Conservation (phyloP, 1,140 invertebrate species). For the Melanaphis sacchari region DNA sequence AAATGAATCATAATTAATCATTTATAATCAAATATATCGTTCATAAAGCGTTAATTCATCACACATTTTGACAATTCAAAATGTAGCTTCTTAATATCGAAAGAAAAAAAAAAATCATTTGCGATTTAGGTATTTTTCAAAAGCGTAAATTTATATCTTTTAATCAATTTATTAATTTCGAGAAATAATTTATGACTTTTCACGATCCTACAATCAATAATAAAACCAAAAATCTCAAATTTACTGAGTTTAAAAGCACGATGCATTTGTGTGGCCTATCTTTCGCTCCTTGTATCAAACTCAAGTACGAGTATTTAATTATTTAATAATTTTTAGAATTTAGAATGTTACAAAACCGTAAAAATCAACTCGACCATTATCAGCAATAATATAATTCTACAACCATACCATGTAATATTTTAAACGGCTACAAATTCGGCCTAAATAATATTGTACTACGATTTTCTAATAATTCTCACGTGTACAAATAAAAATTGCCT, state of each 20-base stretch:
- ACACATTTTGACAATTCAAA: not conserved
- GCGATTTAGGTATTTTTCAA: not conserved
- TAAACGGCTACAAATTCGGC: not conserved
- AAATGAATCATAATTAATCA: no score
- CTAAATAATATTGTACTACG: not conserved
- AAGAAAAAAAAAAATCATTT: not conserved
- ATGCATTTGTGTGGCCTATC: not conserved
- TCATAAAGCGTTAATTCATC: not conserved
- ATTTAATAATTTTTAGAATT: not conserved
- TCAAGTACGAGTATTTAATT: no score
- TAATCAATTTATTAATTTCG: not conserved
- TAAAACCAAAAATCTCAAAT: not conserved
- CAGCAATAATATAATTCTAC: not conserved
- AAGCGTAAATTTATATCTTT: not conserved
- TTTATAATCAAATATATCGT: not conserved
- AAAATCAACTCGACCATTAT: not conserved
- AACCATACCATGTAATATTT: not conserved
- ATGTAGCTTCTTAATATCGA: not conserved
- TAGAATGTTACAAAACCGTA: not conserved
- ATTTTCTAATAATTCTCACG: not conserved
- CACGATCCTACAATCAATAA: not conserved
- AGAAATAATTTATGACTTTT: not conserved
- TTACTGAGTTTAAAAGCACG: not conserved
- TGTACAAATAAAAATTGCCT: not conserved
- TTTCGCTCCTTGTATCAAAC: not conserved